Evolutionary conservation across 2,113 vertebrate species (phyloP), one percentile per base, ranked within the genome.

Genomic region (Helogale parvula): DNA sequence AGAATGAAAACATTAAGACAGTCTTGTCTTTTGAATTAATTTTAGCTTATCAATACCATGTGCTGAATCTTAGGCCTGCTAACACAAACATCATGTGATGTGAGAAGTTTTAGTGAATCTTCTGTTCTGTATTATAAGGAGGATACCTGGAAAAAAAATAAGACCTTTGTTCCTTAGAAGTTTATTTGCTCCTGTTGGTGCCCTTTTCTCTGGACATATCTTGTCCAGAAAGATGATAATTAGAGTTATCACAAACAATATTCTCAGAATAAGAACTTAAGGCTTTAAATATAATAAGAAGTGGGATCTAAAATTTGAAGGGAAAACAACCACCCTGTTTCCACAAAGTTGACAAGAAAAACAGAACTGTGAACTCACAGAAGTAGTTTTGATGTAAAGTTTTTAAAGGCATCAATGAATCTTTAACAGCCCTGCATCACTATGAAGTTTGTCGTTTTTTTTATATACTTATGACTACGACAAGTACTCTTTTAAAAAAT

Each of bases 21-120:
- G 65, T 97, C 25, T 92, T 93, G 90, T 50, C 52, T 10, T 98
- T 96, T 0, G 25, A 86, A 97, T 92, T 94, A 96, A 97, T 89
- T 93, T 97, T 97, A 86, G 92, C 87, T 96, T 97, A 98, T 94
- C 96, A 76, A 86, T 91, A 72, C 72, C 41, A 94, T 88, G 93
- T 97, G 98, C 87, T 97, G 96, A 96, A 54, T 93, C 38, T 74
- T 96, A 96, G 81, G 97, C 38, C 41, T 0, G 47, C 41, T 66
- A 74, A 92, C 16, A 33, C 4, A 41, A 97, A 92, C 31, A 96
- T 83, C 54, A 85, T 25, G 5, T 54, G 41, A 97, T 82, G 29
- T 11, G 82, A 29, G 27, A 74, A 74, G 66, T 88, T 57, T 83
- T 94, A 47, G 19, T 81, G 50, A n/a, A 54, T 72, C 9, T 68